A percentile compares a stretch with the other conserved stretches of the same genome.
These are phyloP conservation scores for Artibeus lituratus DNA, from an alignment of 2,797 vertebrate genomes.

Conservation along the genomic window DNA sequence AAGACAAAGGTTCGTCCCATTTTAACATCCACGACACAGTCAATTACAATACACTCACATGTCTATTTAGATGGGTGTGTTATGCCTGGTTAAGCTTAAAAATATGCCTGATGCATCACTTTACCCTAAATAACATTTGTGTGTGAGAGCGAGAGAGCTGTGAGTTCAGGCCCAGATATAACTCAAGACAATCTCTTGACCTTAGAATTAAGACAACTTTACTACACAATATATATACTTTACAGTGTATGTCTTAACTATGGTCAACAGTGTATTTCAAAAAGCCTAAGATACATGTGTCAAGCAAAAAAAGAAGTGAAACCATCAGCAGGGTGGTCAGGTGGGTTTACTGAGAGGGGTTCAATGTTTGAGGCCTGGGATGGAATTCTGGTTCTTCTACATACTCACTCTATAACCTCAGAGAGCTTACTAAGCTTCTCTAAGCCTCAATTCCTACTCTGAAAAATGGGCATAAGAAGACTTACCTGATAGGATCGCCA, in stretches of 20 bases:
- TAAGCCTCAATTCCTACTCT: background rate
- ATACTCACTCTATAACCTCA: background rate
- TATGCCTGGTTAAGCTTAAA: conserved; percentile 28
- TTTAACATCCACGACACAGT: conserved; percentile 22
- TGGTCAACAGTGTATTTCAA: background rate
- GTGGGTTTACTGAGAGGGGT: background rate
- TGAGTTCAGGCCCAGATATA: background rate
- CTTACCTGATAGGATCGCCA: background rate
- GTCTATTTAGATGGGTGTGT: conserved; percentile 42
- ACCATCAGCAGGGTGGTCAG: too few species aligned
- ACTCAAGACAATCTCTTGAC: background rate
- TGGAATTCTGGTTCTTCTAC: background rate
- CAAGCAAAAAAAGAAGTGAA: background rate
- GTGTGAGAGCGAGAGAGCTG: background rate
- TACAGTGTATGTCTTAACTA: background rate
- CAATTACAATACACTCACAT: background rate
- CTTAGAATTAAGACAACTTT: background rate
- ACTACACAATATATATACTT: background rate
- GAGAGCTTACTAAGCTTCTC: background rate
- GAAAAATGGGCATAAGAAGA: background rate
- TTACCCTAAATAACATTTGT: conserved; percentile 25
- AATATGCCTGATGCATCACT: background rate
- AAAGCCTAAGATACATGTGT: background rate
- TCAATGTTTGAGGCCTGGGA: background rate
- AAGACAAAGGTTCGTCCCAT: background rate